Evolutionary conservation across 2,113 vertebrate species (phyloP), one percentile per base, ranked within the genome.

Genomic region (Vanacampus margaritifer): DNA sequence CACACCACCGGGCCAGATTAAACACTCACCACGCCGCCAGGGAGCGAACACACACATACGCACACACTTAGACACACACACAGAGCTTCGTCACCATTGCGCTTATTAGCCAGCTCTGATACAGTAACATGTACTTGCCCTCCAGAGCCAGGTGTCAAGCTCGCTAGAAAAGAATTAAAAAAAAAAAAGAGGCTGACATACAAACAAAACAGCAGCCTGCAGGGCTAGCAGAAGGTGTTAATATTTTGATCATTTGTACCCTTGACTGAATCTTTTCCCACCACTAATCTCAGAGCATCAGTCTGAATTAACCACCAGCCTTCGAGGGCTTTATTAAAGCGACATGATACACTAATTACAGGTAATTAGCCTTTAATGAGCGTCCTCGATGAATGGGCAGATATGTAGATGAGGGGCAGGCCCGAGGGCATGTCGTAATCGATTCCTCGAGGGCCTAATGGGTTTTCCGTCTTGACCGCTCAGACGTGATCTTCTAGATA

Each of bases 271-370:
- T 83, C 79, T 70, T 65, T 77, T 68, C 74, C 79, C 71, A 69
- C 59, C 7, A 4, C 76, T 84, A 83, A 87, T 88, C 77, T 85
- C 72, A 72, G 81, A 68, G 54, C 84, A 86, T 87, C 84, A 82
- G 67, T 89, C 80, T 78, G 80, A 82, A 87, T 89, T 81, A 87
- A 79, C 76, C 65, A 74, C 72, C 79, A 78, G 84, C 84, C 83
- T 84, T 84, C 78, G 86, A 77, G 84, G 69, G 84, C 84, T 89
- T 87, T 86, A 88, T 89, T 88, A 88, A 87, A 81, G 72, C 67
- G 73, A 90, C 86, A 88, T 87, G 83, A 90, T 88, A 87, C 78
- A 82, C 88, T 90, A 90, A 90, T 90, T 90, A 86, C 84, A 89
- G 88, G 85, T 89, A 86, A 90, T 90, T 87, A 89, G 70, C 76